Percentiles rank a stretch among this genome's conserved stretches.
Evolutionary conservation across 2,113 vertebrate genomes (phyloP).

Genomic region (Maccullochella peelii): DNA sequence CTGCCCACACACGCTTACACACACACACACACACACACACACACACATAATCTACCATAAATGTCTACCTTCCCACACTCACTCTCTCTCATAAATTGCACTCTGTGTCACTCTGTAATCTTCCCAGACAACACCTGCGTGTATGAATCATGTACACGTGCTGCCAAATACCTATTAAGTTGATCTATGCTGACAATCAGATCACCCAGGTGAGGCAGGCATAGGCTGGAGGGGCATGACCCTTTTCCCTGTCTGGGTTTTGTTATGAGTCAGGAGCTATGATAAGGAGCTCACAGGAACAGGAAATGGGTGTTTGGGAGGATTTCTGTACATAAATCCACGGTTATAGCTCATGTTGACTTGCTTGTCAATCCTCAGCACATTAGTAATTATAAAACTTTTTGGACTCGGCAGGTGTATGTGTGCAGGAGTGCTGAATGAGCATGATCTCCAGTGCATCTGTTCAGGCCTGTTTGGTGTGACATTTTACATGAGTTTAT

Average conservation of each 20-base stretch:
- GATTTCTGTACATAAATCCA: conserved; percentile 38
- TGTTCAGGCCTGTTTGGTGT: conserved; percentile 23
- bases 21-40: conserved; percentile 5
- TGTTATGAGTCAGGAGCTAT: conserved; percentile 54
- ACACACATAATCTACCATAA: conserved; percentile 4
- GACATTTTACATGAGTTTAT: background rate
- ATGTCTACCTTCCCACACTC: conserved; percentile 20
- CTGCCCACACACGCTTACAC: conserved; percentile 14
- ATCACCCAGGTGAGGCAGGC: conserved; percentile 33
- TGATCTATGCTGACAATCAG: conserved; percentile 31
- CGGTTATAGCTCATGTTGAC: conserved; percentile 19
- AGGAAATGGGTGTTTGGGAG: conserved; percentile 54
- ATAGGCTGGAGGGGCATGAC: conserved; percentile 27
- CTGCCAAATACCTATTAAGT: conserved; percentile 23
- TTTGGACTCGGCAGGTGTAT: conserved; percentile 13
- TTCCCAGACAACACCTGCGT: conserved; percentile 62
- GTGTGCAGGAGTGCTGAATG: background rate
- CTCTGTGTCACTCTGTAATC: conserved; percentile 6
- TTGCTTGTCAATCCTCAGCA: conserved; percentile 32
- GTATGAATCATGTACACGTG: conserved; percentile 58
- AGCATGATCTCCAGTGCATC: background rate
- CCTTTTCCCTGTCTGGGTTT: conserved; percentile 39
- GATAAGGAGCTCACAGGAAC: conserved; percentile 10
- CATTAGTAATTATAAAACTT: background rate
- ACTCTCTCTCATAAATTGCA: conserved; percentile 28